Evolutionary conservation across 2,888 invertebrate genomes (phyloP).

Genomic region (Archips crataeganus): DNA sequence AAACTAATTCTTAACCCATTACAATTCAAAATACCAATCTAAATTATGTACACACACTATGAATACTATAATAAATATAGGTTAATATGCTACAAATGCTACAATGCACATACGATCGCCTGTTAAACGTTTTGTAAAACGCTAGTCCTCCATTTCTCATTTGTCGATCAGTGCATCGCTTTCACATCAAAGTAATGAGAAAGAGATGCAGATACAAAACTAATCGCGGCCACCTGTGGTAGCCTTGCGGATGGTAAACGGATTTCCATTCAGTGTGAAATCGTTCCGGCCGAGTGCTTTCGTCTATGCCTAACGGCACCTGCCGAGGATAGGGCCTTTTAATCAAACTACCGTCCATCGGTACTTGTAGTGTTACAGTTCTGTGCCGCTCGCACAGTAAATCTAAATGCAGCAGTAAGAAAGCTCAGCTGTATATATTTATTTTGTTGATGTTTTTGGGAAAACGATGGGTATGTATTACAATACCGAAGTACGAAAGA

Average conservation of each 20-base stretch:
- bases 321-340: slow-evolving; percentile 35
- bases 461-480: too few relatives aligned
- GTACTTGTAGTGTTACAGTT: too few relatives aligned
- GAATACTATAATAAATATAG: background rate
- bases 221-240: background rate
- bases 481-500: too few relatives aligned
- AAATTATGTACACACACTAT: background rate
- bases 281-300: slow-evolving; percentile 34
- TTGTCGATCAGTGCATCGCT: background rate
- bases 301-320: slow-evolving; percentile 26
- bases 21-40: background rate
- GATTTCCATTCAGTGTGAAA: slow-evolving; percentile 37
- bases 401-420: background rate
- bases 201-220: background rate
- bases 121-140: slow-evolving; percentile 19
- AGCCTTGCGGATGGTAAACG: background rate
- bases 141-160: background rate
- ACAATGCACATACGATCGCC: slow-evolving; percentile 1
- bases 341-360: slow-evolving; percentile 36
- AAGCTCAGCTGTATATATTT: background rate
- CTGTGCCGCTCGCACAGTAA: slow-evolving; percentile 1
- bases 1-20: too few relatives aligned
- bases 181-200: background rate
- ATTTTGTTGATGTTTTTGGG: too few relatives aligned
- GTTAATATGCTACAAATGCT: background rate